These are phyloP conservation scores for Monodelphis domestica DNA, from an alignment of 2,797 vertebrate genomes.

Conservation along the genomic window DNA sequence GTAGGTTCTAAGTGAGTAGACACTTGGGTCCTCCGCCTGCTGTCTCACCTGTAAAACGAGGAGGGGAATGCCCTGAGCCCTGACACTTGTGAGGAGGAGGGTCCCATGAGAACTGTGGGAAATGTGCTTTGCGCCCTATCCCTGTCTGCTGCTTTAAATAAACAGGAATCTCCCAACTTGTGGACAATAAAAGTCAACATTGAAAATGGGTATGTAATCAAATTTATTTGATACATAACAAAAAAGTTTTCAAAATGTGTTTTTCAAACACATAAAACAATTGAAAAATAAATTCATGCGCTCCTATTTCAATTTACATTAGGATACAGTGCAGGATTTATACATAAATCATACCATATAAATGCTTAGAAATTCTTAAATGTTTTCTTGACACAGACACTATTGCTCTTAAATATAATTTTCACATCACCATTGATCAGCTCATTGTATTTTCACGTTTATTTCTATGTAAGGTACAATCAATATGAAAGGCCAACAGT, in stretches of 20 bases:
- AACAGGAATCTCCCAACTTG: background rate
- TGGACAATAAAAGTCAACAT: conserved; percentile 48
- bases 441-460: conserved; percentile 72
- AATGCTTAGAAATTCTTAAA: conserved; percentile 80
- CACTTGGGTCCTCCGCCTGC: background rate
- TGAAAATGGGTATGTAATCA: conserved; percentile 65
- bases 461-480: conserved; percentile 75
- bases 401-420: conserved; percentile 84
- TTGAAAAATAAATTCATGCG: conserved; percentile 90
- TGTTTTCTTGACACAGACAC: conserved; percentile 81
- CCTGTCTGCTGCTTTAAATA: background rate
- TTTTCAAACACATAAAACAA: conserved; percentile 67
- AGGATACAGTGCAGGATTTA: conserved; percentile 82
- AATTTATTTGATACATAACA: conserved; percentile 78
- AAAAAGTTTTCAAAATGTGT: conserved; percentile 69
- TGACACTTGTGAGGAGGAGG: background rate
- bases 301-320: conserved; percentile 85
- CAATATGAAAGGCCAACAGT: conserved; percentile 78
- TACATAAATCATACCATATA: conserved; percentile 81
- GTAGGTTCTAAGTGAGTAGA: background rate
- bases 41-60: background rate
- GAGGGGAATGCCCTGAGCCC: background rate
- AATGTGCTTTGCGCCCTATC: background rate
- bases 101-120: background rate
- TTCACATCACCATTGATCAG: conserved; percentile 73